Evolutionary conservation across 1,140 invertebrate genomes (phyloP), one percentile per base, ranked within the genome.

Genomic region (Achatina immaculata): DNA sequence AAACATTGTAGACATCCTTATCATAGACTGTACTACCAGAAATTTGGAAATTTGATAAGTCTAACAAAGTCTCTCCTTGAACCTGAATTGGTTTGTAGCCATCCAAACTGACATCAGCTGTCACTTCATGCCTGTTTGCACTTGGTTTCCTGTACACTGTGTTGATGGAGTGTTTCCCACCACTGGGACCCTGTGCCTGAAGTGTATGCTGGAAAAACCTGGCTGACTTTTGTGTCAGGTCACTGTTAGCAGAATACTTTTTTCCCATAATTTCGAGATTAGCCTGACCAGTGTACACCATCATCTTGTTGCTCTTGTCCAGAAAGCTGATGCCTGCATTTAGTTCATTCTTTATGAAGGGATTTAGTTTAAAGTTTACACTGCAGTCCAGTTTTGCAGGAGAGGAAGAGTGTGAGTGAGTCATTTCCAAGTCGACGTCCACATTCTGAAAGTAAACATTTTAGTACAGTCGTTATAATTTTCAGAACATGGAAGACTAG

Each of bases 61-160:
- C 36, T n/a, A 76, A 51, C 1, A 36, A 38, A 38, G 31, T 34
- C 31, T 76, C 62, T 28, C 74, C 48, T 62, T 62, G 31, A 19
- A 76, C 28, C 34, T 76, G 48, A 65, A 76, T 45, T 55, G 55
- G 74, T n/a, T 76, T 40, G 19, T 36, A 58, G n/a, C 58, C 74
- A 62, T 40, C 42, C 14, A 76, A n/a, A 28, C 40, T 43, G 28
- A 76, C 40, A 24, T 62, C 58, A 16, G 51, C 9, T 7, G 34
- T 36, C 2, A 76, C 31, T 16, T 76, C 74, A 62, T 76, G 55
- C 7, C 19, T 31, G 3, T 76, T 38, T n/a, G 31, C 19, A 9
- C n/a, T 42, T 36, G 38, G 28, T 7, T 42, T 14, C 16, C 11
- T 76, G 55, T 76, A 76, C 3, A 76, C 74, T 48, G 74, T 76